Conservation (phyloP, 2,113 vertebrate species). For the Microcebus lehilahytsara region DNA sequence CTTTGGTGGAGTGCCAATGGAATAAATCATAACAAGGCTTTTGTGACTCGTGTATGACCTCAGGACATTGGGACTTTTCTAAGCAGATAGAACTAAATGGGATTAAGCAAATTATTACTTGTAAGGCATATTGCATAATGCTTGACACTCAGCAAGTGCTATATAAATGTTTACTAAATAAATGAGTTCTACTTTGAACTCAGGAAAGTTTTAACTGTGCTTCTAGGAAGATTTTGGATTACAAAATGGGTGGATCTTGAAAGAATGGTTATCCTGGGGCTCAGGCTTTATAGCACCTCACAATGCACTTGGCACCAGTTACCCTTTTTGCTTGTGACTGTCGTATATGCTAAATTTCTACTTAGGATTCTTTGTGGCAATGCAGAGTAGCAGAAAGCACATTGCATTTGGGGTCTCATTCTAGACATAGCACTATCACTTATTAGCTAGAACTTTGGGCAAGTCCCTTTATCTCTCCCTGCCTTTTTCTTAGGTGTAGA, state of each 20-base stretch:
- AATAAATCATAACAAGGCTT: slow-evolving; percentile 50
- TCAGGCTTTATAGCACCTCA: background rate
- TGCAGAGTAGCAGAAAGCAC: background rate
- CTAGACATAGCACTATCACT: background rate
- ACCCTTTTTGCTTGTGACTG: background rate
- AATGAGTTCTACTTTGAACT: slow-evolving; percentile 44
- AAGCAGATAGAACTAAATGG: slow-evolving; percentile 54
- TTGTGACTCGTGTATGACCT: slow-evolving; percentile 48
- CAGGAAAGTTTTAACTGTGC: slow-evolving; percentile 14
- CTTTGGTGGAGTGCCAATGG: slow-evolving; percentile 11
- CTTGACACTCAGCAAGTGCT: slow-evolving; percentile 38
- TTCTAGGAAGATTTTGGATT: slow-evolving; percentile 41
- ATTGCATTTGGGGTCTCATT: background rate
- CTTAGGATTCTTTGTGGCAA: background rate
- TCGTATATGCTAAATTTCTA: background rate
- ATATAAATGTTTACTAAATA: slow-evolving; percentile 60
- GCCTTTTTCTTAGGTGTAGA: background rate
- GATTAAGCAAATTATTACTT: slow-evolving; percentile 65
- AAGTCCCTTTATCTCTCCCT: background rate
- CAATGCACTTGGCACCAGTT: background rate
- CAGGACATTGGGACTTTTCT: slow-evolving; percentile 35
- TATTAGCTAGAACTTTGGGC: slow-evolving; percentile 5
- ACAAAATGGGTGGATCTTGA: slow-evolving; percentile 21
- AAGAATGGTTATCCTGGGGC: background rate
- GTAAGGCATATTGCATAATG: slow-evolving; percentile 61